Base-by-base conservation (phyloP, 2,113 vertebrate genomes). In the Takifugu flavidus region DNA sequence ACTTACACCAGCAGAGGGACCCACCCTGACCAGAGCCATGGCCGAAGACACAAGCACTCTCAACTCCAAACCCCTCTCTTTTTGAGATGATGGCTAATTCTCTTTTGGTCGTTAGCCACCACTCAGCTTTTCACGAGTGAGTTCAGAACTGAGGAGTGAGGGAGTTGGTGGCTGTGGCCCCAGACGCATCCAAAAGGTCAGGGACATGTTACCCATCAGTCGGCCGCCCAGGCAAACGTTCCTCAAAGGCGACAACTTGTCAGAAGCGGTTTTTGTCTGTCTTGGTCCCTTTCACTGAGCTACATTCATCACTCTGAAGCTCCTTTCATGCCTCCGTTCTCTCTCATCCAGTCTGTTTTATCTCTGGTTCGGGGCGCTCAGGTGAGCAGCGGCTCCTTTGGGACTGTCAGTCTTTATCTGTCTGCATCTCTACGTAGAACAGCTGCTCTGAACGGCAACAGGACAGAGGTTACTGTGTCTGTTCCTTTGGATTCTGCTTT, bases 201-300 rank as follows among this genome's bases (percentile, higher is more conserved):
- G 74, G 72, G 75, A 80, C 62, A 31, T 68, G 53, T 50, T 51
- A 52, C 44, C 72, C 67, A 81, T 55, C 69, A 74, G 73, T 58
- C 62, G 56, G 49, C 7, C 2, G 45, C 3, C 2, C 13, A 6
- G 53, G 61, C 73, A 65, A 80, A 61, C 53, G 25, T 77, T 79
- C 67, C 60, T 86, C 71, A 79, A 80, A 80, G 72, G 70, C 54
- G 60, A 73, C 71, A 67, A 27, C 73, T 75, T 81, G 78, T 86
- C 87, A 85, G 44, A 82, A 82, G 66, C 67, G 42, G 53, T 81
- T 82, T 85, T 56, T 57, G 31, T 78, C 74, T 60, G 55, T 79
- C 75, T 69, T 64, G 58, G 66, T 78, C 70, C 63, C 49, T 29
- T 53, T 60, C 47, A 6, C 66, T 7, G 26, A 60, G 71, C 58